Base-by-base conservation (phyloP, 1,140 invertebrate genomes). In the Panagrolaimus sp. region DNA sequence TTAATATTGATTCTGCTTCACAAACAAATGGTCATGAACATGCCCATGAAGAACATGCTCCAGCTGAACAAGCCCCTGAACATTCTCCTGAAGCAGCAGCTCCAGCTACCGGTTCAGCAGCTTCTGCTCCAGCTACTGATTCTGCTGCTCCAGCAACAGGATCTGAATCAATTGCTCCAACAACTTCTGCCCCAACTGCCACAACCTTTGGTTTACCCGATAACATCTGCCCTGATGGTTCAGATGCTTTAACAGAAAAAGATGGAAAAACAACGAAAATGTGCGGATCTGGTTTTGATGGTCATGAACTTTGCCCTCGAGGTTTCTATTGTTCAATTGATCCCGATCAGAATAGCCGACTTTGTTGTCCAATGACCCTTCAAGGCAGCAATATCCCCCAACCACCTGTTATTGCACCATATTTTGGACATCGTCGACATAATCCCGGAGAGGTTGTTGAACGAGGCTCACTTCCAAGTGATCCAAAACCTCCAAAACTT, bases 301-400 rank as follows among this genome's bases (percentile, higher is more conserved):
- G 80, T 28, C 69, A 76, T 8, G 69, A 74, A 47, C 67, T 83
- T 69, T 83, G 81, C 65, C 77, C 79, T 10, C 43, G 44, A 15
- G 79, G 81, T 43, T 80, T 71, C 69, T 82, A 83, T 68, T 82
- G 80, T 63, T 80, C 82, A 12, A 82, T 82, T 65, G 77, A 82
- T 48, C 52, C 28, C 9, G 77, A 78, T 5, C 46, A 67, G 17
- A 70, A 79, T 52, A 47, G 48, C 68, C 78, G 80, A 44, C 67
- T 82, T 15, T 82, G 80, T 46, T 82, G 80, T 63, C 72, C 78
- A 7, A n/a, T 82, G 32, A 46, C 67, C 63, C 46, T 71, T 58
- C 71, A 74, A 47, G 67, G 78, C 55, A 67, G 66, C 65, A 52
- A 69, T 62, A 70, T 80, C 65, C 74, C 72, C 46, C 66, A 76